Evolutionary conservation across 1,140 invertebrate genomes (phyloP), one percentile per base, ranked within the genome.

Genomic region (Cephus cinctus): DNA sequence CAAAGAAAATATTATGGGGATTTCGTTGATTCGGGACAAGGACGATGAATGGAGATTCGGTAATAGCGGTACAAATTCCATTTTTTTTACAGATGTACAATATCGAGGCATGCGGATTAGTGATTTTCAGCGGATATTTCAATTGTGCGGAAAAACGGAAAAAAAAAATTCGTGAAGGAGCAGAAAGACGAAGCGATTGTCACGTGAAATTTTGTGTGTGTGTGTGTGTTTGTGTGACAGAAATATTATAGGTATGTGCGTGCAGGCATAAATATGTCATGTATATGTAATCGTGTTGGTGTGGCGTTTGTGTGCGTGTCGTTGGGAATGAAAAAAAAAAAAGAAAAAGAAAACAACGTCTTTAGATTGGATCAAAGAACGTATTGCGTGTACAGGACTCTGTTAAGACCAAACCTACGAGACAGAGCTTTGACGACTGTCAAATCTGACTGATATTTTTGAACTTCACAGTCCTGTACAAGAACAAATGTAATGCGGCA

Each of bases 81-180:
- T 43, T 22, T 43, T 39, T 35, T 53, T 36, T 36, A 54, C 39
- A 53, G 22, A 25, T 54, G 53, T 31, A 56, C 54, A 56, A 56
- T 56, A 50, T 43, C 50, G 42, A 60, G 30, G 15, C 40, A 54
- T 47, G 45, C 45, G 14, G 34, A 32, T 48, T 30, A 21, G 12
- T 9, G 11, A 23, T 2, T 15, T n/a, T 11, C n/a, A 32, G 9
- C 36, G 19, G 16, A 19, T 11, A 35, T n/a, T 22, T 27, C 25
- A 47, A 23, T 50, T 30, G 27, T 34, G 16, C 12, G 14, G 32
- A 31, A 40, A 46, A 14, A 50, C 3, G 45, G n/a, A 47, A 41
- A 39, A n/a, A 51, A n/a, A 66, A 55, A 73, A 55, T 64, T 64
- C 66, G 63, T 67, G 40, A 63, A 49, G 67, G 66, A 69, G 45